Evolutionary conservation across 92 coral and sea anemone species (phyloP), one percentile per base, ranked within the genome.

Genomic region (Porites rus): DNA sequence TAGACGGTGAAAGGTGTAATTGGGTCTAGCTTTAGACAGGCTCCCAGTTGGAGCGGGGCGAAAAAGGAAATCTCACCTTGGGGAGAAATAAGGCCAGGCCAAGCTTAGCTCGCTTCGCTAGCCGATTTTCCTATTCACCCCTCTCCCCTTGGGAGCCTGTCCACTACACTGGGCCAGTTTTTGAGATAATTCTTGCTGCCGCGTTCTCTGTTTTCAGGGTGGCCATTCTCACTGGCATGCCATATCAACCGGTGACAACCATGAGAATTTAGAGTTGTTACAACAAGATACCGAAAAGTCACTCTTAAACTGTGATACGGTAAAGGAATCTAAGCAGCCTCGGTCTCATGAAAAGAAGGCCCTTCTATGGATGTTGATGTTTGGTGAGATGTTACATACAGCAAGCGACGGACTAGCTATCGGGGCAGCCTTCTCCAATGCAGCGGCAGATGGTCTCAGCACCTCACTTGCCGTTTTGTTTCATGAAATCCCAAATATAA

Each of bases 391-490:
- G 14, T 67, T 94, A 22, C 97, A 94, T 74, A 86, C 93, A 14
- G 67, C 91, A 1, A 87, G 90, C 62, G 97, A 94, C 56, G 97
- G 97, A 0, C 22, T 94, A 68, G 97, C 97, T 21, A 84, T 92
- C 5, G 95, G 97, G 10, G 97, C 95, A 69, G 97, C 97, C 18
- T 94, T 94, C 63, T 92, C 97, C 4, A 87, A 87, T 24, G 86
- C 96, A 1, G 86, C 86, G 10, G 86, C 90, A 50, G 97, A 94
- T 65, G 97, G 97, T 10, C 86, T 94, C 0, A 94, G 97, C 22
- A 94, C 97, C 16, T 92, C 97, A 53, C 88, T 94, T n/a, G 97
- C 97, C 2, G 97, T 94, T 54, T 78, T 94, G 5, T 94, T 92
- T 61, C 97, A 94, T 67, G 97, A 94, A 25, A 90, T 92, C 6